Evolutionary conservation across 2,888 invertebrate species (phyloP).

Genomic region (Pristionchus fissidentatus): DNA sequence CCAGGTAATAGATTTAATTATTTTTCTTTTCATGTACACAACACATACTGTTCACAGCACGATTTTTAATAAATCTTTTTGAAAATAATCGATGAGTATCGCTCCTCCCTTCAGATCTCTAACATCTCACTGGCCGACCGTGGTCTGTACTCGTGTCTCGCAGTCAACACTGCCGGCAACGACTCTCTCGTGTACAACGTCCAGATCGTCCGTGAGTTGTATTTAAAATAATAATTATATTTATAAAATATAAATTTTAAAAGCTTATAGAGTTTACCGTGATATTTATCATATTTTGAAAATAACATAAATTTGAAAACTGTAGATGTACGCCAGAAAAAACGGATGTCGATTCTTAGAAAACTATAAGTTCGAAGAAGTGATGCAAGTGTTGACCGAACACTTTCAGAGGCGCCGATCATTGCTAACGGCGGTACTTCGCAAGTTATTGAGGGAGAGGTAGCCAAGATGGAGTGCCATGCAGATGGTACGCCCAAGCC

Average conservation of each 20-base stretch:
- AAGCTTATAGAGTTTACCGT: too few species aligned
- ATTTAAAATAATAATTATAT: conserved; percentile 10
- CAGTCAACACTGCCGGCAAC: conserved; percentile 76
- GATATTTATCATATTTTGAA: not conserved
- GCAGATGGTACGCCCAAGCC: conserved; percentile 76
- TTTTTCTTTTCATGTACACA: not conserved
- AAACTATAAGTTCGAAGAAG: not conserved
- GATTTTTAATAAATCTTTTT: too few species aligned
- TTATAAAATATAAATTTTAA: too few species aligned
- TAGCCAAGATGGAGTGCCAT: conserved; percentile 75
- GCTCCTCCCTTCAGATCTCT: conserved; percentile 61
- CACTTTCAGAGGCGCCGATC: conserved; percentile 68
- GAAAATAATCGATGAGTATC: conserved; percentile 39
- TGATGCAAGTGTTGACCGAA: not conserved
- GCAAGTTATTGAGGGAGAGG: conserved; percentile 72
- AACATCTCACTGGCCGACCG: conserved; percentile 74
- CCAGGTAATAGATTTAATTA: conserved; percentile 54
- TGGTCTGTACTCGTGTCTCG: conserved; percentile 76
- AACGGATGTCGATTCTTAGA: too few species aligned
- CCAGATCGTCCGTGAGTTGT: conserved; percentile 71
- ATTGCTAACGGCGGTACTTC: conserved; percentile 71
- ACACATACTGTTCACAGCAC: not conserved
- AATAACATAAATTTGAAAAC: too few species aligned
- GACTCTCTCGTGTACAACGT: conserved; percentile 74
- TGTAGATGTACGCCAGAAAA: too few species aligned